Base-by-base conservation (phyloP, 2,797 vertebrate species). In the Adrianichthys oophorus region DNA sequence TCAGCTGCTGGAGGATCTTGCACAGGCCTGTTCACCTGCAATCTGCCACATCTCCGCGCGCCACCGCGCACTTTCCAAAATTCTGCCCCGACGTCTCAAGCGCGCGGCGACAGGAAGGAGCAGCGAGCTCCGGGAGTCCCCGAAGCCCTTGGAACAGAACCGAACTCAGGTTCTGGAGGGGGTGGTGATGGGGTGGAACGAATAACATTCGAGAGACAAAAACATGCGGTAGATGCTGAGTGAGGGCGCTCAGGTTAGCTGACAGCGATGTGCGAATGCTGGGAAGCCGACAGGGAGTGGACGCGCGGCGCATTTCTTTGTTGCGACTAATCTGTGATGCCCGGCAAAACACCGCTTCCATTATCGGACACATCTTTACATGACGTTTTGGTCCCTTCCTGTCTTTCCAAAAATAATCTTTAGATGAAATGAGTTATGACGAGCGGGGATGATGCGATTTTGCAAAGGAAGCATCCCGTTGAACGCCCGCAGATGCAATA, bases 221-320 rank as follows among this genome's bases (percentile, higher is more conserved):
- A 37, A 37, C 32, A 37, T 13, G 32, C 10, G 32, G 32, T 37
- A 12, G 32, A 37, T 37, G 2, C 32, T 2, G 32, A 37, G 2
- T 37, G 32, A 37, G 32, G 10, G 32, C 32, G 32, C 32, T 37
- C 8, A 13, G 32, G 32, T 37, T 37, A 12, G 32, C 32, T 37
- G 12, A 37, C 32, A 37, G 32, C 32, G 32, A 37, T 12, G 10
- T 37, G 32, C 32, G 32, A 37, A 37, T 37, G 44, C 26, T 14
- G 29, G 52, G 54, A 6, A 32, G 56, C 56, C 19, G 65, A 55
- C 68, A 68, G 83, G 79, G 85, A 81, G 86, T 56, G 68, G 78
- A 75, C 68, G 46, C 63, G 12, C 18, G 64, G 77, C 72, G 54
- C 80, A 90, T 90, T 88, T 87, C 85, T 90, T 90, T 90, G 89